Evolutionary conservation across 2,888 invertebrate genomes (phyloP).

Genomic region (Hyposoter dolosus): DNA sequence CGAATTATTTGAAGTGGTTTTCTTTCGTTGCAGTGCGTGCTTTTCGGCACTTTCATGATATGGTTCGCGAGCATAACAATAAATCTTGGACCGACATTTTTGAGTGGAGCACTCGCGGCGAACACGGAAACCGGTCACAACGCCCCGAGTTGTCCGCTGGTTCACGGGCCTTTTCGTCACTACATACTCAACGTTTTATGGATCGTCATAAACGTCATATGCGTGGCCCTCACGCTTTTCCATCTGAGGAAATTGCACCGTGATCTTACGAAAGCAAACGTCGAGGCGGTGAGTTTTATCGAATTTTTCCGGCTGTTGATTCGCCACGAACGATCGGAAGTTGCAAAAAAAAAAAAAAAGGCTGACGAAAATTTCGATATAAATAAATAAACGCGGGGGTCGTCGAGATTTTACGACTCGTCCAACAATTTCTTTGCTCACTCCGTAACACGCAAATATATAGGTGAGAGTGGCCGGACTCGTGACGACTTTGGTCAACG

Average conservation of each 20-base stretch:
- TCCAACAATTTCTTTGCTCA: conserved; percentile 10
- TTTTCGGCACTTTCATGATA: conserved; percentile 96
- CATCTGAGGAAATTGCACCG: conserved; percentile 93
- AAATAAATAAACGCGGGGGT: neutral
- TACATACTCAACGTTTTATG: conserved; percentile 96
- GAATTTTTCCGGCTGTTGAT: neutral
- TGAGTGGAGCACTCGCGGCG: conserved; percentile 93
- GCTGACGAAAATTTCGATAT: neutral
- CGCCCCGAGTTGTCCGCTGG: conserved; percentile 93
- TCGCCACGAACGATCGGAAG: neutral
- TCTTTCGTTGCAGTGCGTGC: conserved; percentile 89
- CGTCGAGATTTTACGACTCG: neutral
- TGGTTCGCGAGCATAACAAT: conserved; percentile 97
- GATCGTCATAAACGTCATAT: conserved; percentile 94
- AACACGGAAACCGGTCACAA: conserved; percentile 92
- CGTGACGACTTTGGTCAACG: conserved; percentile 93
- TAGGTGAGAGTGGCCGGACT: conserved; percentile 91
- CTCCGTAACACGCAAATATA: too few relatives aligned
- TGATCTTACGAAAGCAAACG: conserved; percentile 93
- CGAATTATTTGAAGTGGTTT: neutral
- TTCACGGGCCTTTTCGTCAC: conserved; percentile 94
- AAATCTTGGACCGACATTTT: conserved; percentile 95
- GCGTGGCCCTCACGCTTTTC: conserved; percentile 93
- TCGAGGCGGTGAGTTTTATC: conserved; percentile 88
- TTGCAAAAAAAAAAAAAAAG: neutral